phyloP scores from a whole-genome alignment of 30 jellyfish, hydroid and myxozoan species.

The Morbakka virulenta region DNA sequence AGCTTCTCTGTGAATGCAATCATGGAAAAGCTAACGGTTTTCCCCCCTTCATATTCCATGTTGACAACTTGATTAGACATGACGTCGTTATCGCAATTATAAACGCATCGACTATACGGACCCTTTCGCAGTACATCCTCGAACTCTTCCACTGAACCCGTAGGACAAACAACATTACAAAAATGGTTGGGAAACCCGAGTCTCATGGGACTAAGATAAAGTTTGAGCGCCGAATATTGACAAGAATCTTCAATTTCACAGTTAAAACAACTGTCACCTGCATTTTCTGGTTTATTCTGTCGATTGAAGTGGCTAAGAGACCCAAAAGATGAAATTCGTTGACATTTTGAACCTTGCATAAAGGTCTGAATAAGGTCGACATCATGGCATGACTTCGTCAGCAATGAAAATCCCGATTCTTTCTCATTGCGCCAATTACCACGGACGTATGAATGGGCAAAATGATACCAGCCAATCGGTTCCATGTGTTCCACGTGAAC shows the following conservation, averaged over 20 bases:
- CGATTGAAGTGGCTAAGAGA: constrained; percentile 55
- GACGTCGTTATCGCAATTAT: constrained; percentile 87
- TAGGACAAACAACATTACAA: constrained; percentile 46
- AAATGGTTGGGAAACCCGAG: constrained; percentile 51
- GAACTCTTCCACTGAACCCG: constrained; percentile 47
- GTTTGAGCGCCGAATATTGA: constrained; percentile 81
- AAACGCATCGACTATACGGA: constrained; percentile 90
- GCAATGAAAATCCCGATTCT: constrained; percentile 60
- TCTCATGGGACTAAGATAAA: constrained; percentile 51
- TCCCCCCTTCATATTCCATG: constrained; percentile 81
- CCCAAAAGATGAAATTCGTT: constrained; percentile 75
- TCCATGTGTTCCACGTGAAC: constrained; percentile 84
- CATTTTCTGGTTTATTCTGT: constrained; percentile 62
- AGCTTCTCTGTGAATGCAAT: constrained; percentile 84
- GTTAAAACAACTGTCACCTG: constrained; percentile 59
- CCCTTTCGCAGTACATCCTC: constrained; percentile 65
- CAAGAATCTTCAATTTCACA: constrained; percentile 64
- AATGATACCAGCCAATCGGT: constrained; percentile 94
- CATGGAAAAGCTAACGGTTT: constrained; percentile 73
- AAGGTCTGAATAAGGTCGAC: constrained; percentile 71
- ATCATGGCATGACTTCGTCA: constrained; percentile 90
- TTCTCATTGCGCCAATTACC: constrained; percentile 77
- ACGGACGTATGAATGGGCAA: constrained; percentile 86
- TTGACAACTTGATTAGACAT: constrained; percentile 79
- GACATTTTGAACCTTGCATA: constrained; percentile 58